phyloP scores from a whole-genome alignment of 92 coral and sea anemone species.

The Phymanthus crucifer region DNA sequence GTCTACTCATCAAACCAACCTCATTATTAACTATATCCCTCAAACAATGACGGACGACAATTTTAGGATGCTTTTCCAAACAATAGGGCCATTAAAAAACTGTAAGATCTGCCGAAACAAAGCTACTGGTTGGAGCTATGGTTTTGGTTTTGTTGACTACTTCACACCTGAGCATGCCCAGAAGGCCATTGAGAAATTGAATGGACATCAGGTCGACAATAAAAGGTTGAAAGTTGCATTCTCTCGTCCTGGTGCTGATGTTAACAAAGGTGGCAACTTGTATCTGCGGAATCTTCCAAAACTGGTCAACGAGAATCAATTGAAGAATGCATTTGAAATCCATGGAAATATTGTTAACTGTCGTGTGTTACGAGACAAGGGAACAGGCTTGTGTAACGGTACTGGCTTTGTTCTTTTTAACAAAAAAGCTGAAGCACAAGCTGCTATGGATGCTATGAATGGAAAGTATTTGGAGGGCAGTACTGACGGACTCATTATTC shows the following conservation, averaged over 20 bases:
- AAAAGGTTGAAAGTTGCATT: conserved; percentile 78
- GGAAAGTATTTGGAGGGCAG: conserved; percentile 57
- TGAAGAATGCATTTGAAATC: conserved; percentile 49
- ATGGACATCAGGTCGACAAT: conserved; percentile 64
- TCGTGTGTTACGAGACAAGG: conserved; percentile 64
- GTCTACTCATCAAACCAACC: conserved; percentile 47
- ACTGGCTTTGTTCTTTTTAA: conserved; percentile 74
- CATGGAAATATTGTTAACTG: conserved; percentile 70
- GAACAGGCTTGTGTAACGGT: conserved; percentile 69
- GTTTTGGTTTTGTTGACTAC: conserved; percentile 87
- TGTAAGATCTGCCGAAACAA: conserved; percentile 79
- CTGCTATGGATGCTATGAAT: conserved; percentile 62
- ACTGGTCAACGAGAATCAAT: conserved; percentile 42
- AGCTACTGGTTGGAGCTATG: conserved; percentile 80
- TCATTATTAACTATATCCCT: conserved; percentile 77
- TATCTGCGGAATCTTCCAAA: conserved; percentile 78
- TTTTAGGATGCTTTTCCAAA: conserved; percentile 63
- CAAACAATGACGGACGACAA: conserved; percentile 68
- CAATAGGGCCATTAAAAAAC: conserved; percentile 69
- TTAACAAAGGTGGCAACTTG: conserved; percentile 74
- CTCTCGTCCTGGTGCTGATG: conserved; percentile 70
- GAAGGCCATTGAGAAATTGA: conserved; percentile 63
- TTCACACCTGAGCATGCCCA: conserved; percentile 82
- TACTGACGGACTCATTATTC: conserved; percentile 53
- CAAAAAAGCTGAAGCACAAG: conserved; percentile 72